Evolutionary conservation across 1,140 invertebrate genomes (phyloP), one percentile per base, ranked within the genome.

Genomic region (Pinna nobilis): DNA sequence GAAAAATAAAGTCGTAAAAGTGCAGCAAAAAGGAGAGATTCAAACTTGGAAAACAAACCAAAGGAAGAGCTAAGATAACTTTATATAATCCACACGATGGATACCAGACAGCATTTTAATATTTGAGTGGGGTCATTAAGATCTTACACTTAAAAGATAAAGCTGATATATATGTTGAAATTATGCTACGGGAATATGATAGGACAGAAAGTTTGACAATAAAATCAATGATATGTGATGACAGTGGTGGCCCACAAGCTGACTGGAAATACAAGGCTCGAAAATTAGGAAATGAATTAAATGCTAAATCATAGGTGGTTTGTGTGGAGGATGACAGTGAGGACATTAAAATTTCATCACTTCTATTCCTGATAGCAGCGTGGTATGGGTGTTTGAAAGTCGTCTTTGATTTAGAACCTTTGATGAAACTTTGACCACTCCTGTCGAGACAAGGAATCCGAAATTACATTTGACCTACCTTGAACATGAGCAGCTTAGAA

Each of bases 391-490:
- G 6, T 6, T 20, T 35, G 53, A 33, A 32, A 57, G 35, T 28
- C 37, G 2, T 13, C 9, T 50, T 32, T 57, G 60, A n/a, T 13
- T 37, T 3, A 7, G 35, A 49, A 4, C n/a, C 59, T 3, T 13
- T 0, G 4, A 13, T 28, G 7, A 28, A 55, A 71, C 7, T 47
- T 15, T 1, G 3, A 7, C 59, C 30, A 25, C 49, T 63, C 44
- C 30, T 60, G 32, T 6, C 59, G 69, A 41, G 59, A 71, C 13
- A 71, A 7, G 7, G 33, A 25, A 55, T 71, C 49, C n/a, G 60
- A 44, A 30, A 55, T 33, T 44, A 18, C 9, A 55, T 71, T 71
- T 3, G 11, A 4, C 2, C 6, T 9, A 20, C 41, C 30, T 15
- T 18, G 1, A 53, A 71, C 55, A 51, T 55, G 60, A 3, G 32